phyloP scores from a whole-genome alignment of 2,113 vertebrate genomes.

The Nycticorax nycticorax region DNA sequence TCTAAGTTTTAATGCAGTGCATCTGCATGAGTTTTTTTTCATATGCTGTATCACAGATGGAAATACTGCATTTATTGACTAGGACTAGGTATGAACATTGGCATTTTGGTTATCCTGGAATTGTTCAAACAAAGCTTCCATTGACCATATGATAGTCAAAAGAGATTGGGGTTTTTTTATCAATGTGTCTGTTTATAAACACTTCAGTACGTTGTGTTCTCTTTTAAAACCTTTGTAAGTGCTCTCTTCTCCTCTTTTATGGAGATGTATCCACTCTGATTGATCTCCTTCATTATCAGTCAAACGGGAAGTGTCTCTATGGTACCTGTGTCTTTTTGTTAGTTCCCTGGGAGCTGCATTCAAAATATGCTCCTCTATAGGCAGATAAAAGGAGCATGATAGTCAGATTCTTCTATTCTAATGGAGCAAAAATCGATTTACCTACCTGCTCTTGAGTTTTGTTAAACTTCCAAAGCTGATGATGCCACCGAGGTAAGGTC shows the following conservation, averaged over 20 bases:
- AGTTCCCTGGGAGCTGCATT: not conserved
- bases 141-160: not conserved
- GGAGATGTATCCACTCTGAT: not conserved
- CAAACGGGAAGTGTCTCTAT: not conserved
- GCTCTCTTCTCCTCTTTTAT: not conserved
- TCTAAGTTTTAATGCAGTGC: not conserved
- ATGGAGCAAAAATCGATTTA: not conserved
- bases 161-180: not conserved
- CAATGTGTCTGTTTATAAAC: not conserved
- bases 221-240: not conserved
- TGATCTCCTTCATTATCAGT: not conserved
- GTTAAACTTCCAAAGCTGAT: not conserved
- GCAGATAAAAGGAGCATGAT: not conserved
- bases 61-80: not conserved
- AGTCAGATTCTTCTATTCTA: not conserved
- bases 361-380: not conserved
- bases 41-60: not conserved
- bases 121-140: not conserved
- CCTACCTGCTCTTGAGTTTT: not conserved
- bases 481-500: not conserved
- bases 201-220: not conserved
- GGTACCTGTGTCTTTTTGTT: not conserved
- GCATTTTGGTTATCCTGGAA: not conserved
- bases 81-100: not conserved
- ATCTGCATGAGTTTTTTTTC: not conserved